Evolutionary conservation across 2,797 vertebrate genomes (phyloP).

Genomic region (Pseudomugil gertrudae): DNA sequence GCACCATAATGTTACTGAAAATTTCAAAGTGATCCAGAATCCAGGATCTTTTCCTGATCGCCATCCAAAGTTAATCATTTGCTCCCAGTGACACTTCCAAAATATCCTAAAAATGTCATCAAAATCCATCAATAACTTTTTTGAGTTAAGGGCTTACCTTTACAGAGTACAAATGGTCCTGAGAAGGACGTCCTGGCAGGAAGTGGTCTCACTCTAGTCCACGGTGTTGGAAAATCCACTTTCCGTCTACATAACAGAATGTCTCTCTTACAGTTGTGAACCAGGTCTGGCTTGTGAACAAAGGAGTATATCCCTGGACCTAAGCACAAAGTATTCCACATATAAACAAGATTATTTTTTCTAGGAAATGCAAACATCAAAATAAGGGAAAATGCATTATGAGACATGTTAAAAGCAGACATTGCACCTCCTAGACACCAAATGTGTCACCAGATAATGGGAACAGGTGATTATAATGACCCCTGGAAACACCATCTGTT

Average conservation of each 20-base stretch:
- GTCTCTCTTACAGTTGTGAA: slow-evolving; percentile 89
- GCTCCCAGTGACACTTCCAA: too few relatives aligned
- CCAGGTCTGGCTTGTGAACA: slow-evolving; percentile 87
- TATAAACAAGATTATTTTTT: not conserved
- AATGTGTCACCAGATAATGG: not conserved
- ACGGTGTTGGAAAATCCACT: slow-evolving; percentile 73
- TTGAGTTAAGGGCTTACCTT: too few relatives aligned
- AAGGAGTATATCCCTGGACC: slow-evolving; percentile 87
- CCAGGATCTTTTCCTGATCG: too few relatives aligned
- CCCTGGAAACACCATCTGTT: not conserved
- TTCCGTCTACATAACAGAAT: slow-evolving; percentile 87
- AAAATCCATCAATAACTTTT: too few relatives aligned
- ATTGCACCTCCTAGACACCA: not conserved
- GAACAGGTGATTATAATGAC: not conserved
- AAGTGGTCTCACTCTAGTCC: slow-evolving; percentile 90
- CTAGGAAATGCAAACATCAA: not conserved
- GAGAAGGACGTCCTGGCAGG: slow-evolving; percentile 85
- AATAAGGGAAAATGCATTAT: not conserved
- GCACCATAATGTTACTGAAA: too few relatives aligned
- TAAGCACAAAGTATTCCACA: slow-evolving; percentile 45
- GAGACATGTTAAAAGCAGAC: not conserved
- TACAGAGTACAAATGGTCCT: slow-evolving; percentile 91
- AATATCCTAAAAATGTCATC: too few relatives aligned
- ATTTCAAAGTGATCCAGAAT: too few relatives aligned
- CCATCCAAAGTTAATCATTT: too few relatives aligned